Conservation (phyloP, 2,888 invertebrate genomes). For the Geotrupes spiniger region DNA sequence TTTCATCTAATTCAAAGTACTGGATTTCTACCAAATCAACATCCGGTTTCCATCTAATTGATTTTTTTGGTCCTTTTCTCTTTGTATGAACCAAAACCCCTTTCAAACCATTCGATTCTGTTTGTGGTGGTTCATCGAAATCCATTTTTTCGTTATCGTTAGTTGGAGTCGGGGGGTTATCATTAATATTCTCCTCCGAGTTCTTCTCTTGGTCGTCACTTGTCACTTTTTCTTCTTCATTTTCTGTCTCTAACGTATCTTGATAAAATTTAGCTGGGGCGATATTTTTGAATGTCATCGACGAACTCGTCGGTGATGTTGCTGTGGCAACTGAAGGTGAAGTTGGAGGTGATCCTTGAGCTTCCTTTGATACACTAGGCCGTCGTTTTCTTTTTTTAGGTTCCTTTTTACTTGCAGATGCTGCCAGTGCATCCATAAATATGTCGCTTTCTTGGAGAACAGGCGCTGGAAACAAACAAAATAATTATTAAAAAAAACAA, state of each 20-base stretch:
- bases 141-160: conserved; percentile 24
- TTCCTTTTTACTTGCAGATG: conserved; percentile 72
- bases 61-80: conserved; percentile 75
- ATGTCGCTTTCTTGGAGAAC: conserved; percentile 85
- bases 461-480: conserved; percentile 57
- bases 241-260: conserved; percentile 72
- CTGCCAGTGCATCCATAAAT: conserved; percentile 90
- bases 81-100: conserved; percentile 75
- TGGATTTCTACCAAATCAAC: conserved; percentile 75
- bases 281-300: conserved; percentile 49
- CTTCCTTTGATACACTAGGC: conserved; percentile 67
- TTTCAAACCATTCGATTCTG: conserved; percentile 55
- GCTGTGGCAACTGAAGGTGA: conserved; percentile 42
- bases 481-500: conserved; percentile 25
- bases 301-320: conserved; percentile 35
- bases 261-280: conserved; percentile 77
- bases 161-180: conserved; percentile 13
- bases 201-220: conserved; percentile 36
- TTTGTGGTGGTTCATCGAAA: conserved; percentile 32
- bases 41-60: conserved; percentile 74
- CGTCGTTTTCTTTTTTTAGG: conserved; percentile 77
- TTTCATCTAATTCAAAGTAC: conserved; percentile 94
- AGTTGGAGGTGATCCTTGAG: conserved; percentile 47
- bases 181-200: conserved; percentile 9
- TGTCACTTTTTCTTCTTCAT: conserved; percentile 45